Evolutionary conservation across 2,888 invertebrate genomes (phyloP).

Genomic region (Polydesmus complanatus): DNA sequence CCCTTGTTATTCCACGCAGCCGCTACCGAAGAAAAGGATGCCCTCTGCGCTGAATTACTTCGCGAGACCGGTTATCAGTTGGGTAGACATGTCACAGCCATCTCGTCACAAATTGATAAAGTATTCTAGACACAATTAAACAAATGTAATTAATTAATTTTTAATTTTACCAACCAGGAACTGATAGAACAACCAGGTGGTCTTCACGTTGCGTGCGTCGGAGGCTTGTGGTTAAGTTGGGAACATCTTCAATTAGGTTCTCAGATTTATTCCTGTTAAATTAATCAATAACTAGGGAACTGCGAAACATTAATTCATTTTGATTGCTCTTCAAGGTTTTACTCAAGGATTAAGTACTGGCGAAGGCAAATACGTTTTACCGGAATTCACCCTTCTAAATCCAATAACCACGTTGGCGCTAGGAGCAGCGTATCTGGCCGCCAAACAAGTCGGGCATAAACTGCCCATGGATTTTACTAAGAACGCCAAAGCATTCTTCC

Average conservation of each 20-base stretch:
- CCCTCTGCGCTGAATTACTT: constrained; percentile 55
- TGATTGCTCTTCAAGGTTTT: constrained; percentile 1
- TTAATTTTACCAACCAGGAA: constrained; percentile 31
- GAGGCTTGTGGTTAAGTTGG: constrained; percentile 94
- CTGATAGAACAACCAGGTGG: constrained; percentile 42
- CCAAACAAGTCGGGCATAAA: constrained; percentile 48
- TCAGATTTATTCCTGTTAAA: neutral
- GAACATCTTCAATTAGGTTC: constrained; percentile 52
- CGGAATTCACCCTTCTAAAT: constrained; percentile 48
- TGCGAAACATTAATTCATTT: neutral
- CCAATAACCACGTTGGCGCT: constrained; percentile 62
- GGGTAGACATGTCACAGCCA: constrained; percentile 51
- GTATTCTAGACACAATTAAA: constrained; percentile 25
- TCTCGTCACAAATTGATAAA: constrained; percentile 45
- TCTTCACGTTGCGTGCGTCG: constrained; percentile 72
- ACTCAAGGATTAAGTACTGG: neutral
- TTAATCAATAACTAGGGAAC: neutral
- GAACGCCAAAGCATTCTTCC: constrained; percentile 16
- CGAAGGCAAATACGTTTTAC: constrained; percentile 24
- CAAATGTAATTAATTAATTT: neutral
- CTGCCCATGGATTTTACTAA: constrained; percentile 47
- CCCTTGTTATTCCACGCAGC: constrained; percentile 12
- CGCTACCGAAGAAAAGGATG: constrained; percentile 55
- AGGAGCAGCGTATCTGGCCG: constrained; percentile 75
- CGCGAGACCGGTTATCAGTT: constrained; percentile 49